Evolutionary conservation across 2,113 vertebrate genomes (phyloP).

Genomic region (Lophura nycthemera): DNA sequence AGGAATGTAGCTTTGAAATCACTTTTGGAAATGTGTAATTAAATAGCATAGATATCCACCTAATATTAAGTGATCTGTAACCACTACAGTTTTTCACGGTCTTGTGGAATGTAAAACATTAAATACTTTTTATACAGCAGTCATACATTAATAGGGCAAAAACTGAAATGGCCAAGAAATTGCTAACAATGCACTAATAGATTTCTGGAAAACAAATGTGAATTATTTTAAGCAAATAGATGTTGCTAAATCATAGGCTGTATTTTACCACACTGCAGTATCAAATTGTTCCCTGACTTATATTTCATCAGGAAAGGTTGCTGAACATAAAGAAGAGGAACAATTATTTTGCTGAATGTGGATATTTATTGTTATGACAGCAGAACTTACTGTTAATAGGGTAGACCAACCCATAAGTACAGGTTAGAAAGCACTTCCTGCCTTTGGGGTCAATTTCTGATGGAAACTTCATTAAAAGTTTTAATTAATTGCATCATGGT

Average conservation of each 20-base stretch:
- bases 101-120: neutral
- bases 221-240: neutral
- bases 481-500: neutral
- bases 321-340: neutral
- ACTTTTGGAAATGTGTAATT: neutral
- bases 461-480: neutral
- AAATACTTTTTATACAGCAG: neutral
- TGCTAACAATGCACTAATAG: neutral
- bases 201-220: neutral
- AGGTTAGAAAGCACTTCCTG: slow-evolving; percentile 2
- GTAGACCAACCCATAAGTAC: neutral
- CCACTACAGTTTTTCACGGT: neutral
- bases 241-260: neutral
- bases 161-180: neutral
- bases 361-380: slow-evolving; percentile 15
- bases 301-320: neutral
- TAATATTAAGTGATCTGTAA: neutral
- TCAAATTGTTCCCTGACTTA: slow-evolving; percentile 1
- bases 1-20: neutral
- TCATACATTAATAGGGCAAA: neutral
- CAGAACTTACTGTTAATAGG: neutral
- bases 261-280: slow-evolving; percentile 11
- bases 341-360: slow-evolving; percentile 2
- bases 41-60: neutral
- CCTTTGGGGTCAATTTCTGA: neutral